These are phyloP conservation scores for Scopus umbretta DNA, from an alignment of 2,113 vertebrate genomes.

Conservation along the genomic window DNA sequence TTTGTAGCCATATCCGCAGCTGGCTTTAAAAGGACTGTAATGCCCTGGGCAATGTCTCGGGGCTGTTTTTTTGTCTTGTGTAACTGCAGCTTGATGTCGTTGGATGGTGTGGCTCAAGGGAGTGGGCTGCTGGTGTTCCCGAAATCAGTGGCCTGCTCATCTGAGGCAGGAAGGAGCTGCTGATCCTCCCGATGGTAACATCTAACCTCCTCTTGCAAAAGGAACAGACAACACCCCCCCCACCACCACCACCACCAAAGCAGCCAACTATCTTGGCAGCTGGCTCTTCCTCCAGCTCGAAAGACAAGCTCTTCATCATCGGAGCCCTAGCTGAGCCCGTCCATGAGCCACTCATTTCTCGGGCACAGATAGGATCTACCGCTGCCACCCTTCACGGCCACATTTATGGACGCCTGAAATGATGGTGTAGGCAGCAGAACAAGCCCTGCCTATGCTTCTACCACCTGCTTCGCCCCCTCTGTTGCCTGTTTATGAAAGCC, in stretches of 20 bases:
- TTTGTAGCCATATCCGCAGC: background rate
- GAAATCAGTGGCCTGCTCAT: background rate
- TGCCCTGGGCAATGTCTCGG: background rate
- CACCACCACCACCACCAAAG: too few species aligned
- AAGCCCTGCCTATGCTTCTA: background rate
- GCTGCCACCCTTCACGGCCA: background rate
- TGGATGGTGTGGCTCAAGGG: too few species aligned
- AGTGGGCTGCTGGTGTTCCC: background rate
- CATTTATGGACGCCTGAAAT: background rate
- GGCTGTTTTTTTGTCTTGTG: background rate
- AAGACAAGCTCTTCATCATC: background rate
- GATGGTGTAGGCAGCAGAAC: background rate
- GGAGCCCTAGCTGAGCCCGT: background rate
- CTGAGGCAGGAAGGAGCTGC: background rate
- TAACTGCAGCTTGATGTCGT: background rate
- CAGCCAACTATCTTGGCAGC: background rate
- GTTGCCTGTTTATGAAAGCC: constrained; percentile 4
- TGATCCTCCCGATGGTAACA: background rate
- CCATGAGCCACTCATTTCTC: background rate
- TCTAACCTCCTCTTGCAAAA: background rate
- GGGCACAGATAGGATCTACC: background rate
- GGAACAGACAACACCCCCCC: background rate
- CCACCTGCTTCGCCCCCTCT: background rate
- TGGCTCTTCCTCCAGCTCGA: background rate
- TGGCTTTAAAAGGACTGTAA: background rate